phyloP scores from a whole-genome alignment of 2,113 vertebrate species.

The Fulica atra region DNA sequence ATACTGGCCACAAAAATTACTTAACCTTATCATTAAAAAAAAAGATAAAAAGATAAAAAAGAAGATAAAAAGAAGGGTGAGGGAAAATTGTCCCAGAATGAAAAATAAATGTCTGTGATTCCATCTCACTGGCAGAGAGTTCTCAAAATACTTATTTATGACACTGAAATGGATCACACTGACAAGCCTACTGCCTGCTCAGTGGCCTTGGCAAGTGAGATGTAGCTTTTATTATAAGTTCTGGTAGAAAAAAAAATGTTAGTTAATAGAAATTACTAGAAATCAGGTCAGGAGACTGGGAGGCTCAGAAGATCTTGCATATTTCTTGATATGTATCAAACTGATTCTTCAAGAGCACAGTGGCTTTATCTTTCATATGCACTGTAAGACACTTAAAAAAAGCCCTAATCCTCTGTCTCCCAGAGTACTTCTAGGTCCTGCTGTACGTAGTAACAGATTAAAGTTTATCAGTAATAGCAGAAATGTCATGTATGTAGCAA shows the following conservation, averaged over 20 bases:
- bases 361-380: not conserved
- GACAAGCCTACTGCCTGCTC: not conserved
- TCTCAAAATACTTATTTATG: not conserved
- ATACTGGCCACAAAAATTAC: not conserved
- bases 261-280: not conserved
- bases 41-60: not conserved
- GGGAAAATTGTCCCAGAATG: not conserved
- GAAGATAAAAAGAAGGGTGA: not conserved
- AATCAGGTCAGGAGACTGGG: not conserved
- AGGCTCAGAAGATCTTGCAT: not conserved
- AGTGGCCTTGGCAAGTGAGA: not conserved
- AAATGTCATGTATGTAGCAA: not conserved
- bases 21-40: not conserved
- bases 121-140: not conserved
- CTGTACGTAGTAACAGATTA: not conserved
- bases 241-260: not conserved
- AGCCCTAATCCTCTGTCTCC: not conserved
- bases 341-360: not conserved
- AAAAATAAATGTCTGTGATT: not conserved
- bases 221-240: not conserved
- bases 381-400: not conserved
- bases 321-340: not conserved
- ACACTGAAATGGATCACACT: not conserved
- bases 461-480: not conserved
- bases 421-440: not conserved